Evolutionary conservation across 30 jellyfish, hydroid and myxozoan genomes (phyloP).

Genomic region (Aurelia sp.): DNA sequence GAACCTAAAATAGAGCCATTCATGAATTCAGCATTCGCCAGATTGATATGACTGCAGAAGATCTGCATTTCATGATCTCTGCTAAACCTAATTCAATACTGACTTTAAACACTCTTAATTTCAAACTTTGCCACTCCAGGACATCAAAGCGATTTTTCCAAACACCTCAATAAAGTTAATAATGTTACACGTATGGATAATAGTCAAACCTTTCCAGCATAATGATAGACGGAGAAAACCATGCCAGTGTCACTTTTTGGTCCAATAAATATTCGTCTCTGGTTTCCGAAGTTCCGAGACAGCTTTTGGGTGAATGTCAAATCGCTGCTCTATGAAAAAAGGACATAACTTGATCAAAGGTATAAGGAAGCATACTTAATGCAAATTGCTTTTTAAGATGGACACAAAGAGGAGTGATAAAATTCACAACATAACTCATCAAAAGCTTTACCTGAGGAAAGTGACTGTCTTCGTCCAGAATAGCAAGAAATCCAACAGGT

Average conservation of each 20-base stretch:
- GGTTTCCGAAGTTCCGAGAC: conserved; percentile 31
- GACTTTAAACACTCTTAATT: no score
- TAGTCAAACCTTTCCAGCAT: conserved; percentile 70
- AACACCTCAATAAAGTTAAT: no score
- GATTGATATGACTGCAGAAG: no score
- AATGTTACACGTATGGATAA: neutral
- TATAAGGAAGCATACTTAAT: no score
- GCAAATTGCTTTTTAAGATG: no score
- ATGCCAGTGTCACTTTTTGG: conserved; percentile 56
- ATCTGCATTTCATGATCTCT: no score
- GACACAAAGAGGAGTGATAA: neutral
- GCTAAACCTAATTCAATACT: no score
- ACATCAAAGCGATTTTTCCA: no score
- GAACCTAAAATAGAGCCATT: conserved; percentile 23
- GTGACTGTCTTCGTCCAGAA: conserved; percentile 80
- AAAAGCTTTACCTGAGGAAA: conserved; percentile 61
- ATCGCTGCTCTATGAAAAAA: conserved; percentile 60
- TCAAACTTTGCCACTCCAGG: no score
- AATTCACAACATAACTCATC: neutral
- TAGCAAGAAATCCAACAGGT: conserved; percentile 72
- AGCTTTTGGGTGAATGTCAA: conserved; percentile 62
- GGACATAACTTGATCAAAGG: neutral
- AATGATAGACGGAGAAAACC: conserved; percentile 55
- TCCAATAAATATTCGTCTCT: conserved; percentile 25
- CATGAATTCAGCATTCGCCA: no score